Base-by-base conservation (phyloP, 2,113 vertebrate genomes). In the Lepus europaeus region DNA sequence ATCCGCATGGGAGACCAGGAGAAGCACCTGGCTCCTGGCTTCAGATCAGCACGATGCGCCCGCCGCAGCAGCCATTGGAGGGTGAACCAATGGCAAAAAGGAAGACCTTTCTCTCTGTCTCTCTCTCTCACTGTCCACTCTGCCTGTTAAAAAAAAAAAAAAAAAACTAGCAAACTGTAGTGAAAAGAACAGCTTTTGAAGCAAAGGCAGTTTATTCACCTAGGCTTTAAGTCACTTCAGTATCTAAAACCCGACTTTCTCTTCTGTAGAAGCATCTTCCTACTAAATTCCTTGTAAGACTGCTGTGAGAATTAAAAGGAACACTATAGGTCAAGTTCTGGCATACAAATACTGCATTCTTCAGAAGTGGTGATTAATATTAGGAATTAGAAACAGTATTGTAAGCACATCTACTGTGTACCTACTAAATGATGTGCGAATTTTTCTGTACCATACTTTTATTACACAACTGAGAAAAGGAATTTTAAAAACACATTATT, bases 311-410 rank as follows among this genome's bases (percentile, higher is more conserved):
- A 80, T 31, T 87, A 76, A 93, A 68, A 95, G 14, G n/a, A 79
- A 56, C 76, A 51, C 59, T 33, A 45, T 22, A 56, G 33, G 45
- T 56, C 84, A 81, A 78, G 59, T 19, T 36, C 33, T 79, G 64
- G 25, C 53, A 56, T 33, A 70, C 7, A 56, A 2, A 91, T 68
- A 61, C 45, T 77, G 63, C 49, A 80, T 89, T 68, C 39, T 89
- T 59, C 29, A 96, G n/a, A 89, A 92, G 69, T 49, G 2, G 23
- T 13, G 19, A 56, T 73, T 91, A 74, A 83, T 91, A 95, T n/a
- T 61, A 91, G 51, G 70, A 96, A 61, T 69, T 17, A 79, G 22
- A 64, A 89, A 95, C 77, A 70, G 74, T 70, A 69, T 63, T 63
- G 6, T 53, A 87, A 95, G 17, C n/a, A 84, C 8, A 72, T 27